Percentiles rank a stretch among this genome's conserved stretches.
These are phyloP conservation scores for Leptopilina drosophilae DNA, from an alignment of 2,888 invertebrate genomes.

Conservation along the genomic window DNA sequence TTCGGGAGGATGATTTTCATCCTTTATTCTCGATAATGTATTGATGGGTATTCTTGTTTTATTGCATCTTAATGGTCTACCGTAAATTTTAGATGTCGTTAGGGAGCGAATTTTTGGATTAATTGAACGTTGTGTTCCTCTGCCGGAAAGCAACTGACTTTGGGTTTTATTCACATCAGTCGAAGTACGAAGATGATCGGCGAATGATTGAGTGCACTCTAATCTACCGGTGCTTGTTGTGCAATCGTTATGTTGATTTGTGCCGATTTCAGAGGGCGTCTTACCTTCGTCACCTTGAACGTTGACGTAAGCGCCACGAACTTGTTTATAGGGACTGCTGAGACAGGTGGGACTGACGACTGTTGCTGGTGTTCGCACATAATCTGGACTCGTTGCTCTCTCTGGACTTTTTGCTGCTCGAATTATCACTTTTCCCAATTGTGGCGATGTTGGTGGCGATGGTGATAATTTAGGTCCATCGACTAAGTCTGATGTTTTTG, in stretches of 20 bases:
- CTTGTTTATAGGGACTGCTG: constrained; percentile 75
- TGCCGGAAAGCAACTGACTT: constrained; percentile 59
- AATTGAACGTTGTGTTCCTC: constrained; percentile 44
- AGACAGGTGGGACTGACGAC: constrained; percentile 81
- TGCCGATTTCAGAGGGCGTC: constrained; percentile 71
- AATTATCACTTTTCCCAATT: constrained; percentile 83
- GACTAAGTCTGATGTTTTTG: constrained; percentile 76
- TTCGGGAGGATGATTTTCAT: constrained; percentile 62
- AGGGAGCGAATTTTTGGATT: constrained; percentile 10
- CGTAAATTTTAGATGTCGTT: constrained; percentile 7
- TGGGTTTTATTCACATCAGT: constrained; percentile 46
- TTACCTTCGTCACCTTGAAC: constrained; percentile 87
- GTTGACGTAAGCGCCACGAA: constrained; percentile 84
- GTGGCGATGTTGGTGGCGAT: constrained; percentile 80
- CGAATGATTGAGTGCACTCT: constrained; percentile 59
- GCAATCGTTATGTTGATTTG: constrained; percentile 60
- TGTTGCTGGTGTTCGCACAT: constrained; percentile 79
- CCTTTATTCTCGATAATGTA: constrained; percentile 50
- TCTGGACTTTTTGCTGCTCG: constrained; percentile 78
- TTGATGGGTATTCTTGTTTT: constrained; percentile 48
- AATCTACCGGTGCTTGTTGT: constrained; percentile 70
- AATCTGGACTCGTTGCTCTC: constrained; percentile 70
- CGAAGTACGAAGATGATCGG: constrained; percentile 48
- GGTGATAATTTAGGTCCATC: constrained; percentile 72
- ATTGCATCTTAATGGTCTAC: neutral